Evolutionary conservation across 2,888 invertebrate species (phyloP), one percentile per base, ranked within the genome.

Genomic region (Reticulitermes lucifugus): DNA sequence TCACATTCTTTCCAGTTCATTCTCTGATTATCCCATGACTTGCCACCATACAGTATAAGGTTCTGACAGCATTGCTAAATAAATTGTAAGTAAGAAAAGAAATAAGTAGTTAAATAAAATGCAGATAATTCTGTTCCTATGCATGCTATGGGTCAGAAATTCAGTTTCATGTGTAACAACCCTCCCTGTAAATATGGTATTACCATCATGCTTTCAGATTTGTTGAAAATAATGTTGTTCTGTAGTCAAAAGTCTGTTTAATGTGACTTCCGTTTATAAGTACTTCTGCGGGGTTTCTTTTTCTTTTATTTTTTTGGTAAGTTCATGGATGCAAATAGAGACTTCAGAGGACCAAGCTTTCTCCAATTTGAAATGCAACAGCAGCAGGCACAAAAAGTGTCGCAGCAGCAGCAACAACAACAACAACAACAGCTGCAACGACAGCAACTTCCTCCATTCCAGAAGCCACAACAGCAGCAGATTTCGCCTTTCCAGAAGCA

Each of bases 301-400:
- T 25, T 25, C 25, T 25, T 25, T 25, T 25, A 25, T n/a, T 1
- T 10, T 60, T 65, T 73, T 6, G 46, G 12, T 77, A 35, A 77
- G 77, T 77, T 77, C 25, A 77, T 77, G 77, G 77, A 77, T 46
- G 21, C 77, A 14, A 35, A 73, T 41, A 77, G 77, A 77, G 77
- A 77, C 6, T 77, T 77, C 46, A 77, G 77, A 77, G 77, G 77
- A 46, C 77, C 77, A 46, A 77, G 77, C 46, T 77, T 77, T 43
- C 46, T 77, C 51, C 77, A 35, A 46, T 46, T n/a, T 77, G 77
- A 77, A 18, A n/a, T 77, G 46, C 70, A 35, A 59, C 60, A 41
- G 4, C 60, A 70, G 43, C 41, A 70, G 41, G 35, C n/a, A 22
- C 70, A 82, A 12, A n/a, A 14, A 22, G 1, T 29, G 10, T 10